Percentiles rank a stretch among this genome's conserved stretches.
These are phyloP conservation scores for Sciurus niger DNA, from an alignment of 2,113 vertebrate genomes.

Conservation along the genomic window DNA sequence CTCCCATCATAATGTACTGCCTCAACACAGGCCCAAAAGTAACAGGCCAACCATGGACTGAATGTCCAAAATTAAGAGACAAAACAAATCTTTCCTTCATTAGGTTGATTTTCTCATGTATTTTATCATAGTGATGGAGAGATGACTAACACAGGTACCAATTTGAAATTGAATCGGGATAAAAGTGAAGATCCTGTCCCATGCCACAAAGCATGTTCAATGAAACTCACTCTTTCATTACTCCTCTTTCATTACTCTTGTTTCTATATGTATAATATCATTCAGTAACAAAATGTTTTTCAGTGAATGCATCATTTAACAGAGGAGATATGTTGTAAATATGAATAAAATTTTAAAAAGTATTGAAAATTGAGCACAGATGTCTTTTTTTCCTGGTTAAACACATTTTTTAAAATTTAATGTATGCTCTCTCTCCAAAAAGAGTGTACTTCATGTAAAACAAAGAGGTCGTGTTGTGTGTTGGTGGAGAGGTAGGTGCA, in stretches of 20 bases:
- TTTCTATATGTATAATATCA: neutral
- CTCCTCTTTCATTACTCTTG: neutral
- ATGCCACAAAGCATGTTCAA: neutral
- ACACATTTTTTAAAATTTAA: neutral
- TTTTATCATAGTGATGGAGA: neutral
- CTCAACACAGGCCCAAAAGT: neutral
- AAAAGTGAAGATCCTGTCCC: no score
- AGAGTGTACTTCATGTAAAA: neutral
- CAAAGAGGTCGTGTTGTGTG: neutral
- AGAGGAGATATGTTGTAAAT: neutral
- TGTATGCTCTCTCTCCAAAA: neutral
- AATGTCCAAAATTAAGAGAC: neutral
- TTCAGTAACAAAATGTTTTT: neutral
- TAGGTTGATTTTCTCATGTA: neutral
- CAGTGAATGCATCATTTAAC: neutral
- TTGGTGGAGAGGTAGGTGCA: no score
- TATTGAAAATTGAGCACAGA: neutral
- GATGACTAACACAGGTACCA: neutral
- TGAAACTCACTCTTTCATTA: neutral
- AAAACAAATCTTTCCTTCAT: neutral
- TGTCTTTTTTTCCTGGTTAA: neutral
- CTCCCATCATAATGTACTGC: neutral
- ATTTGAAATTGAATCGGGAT: neutral
- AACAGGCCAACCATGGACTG: neutral
- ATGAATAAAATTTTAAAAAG: neutral